These are phyloP conservation scores for Patagioenas fasciata DNA, from an alignment of 2,113 vertebrate species.

Conservation along the genomic window DNA sequence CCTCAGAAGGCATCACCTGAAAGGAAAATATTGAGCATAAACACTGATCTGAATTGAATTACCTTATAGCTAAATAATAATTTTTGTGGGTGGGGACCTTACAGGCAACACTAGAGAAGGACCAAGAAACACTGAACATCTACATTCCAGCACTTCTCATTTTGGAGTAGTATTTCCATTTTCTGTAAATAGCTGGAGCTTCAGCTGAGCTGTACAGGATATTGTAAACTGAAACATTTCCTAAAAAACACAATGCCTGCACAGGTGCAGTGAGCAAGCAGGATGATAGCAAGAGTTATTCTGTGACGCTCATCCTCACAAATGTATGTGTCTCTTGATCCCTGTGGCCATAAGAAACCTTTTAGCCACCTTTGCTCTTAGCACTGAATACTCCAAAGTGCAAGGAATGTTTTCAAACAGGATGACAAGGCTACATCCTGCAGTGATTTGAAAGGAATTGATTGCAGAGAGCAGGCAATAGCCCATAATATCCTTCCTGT, in stretches of 20 bases:
- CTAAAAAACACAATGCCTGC: constrained; percentile 54
- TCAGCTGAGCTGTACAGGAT: constrained; percentile 42
- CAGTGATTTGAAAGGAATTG: constrained; percentile 15
- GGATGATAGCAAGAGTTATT: constrained; percentile 17
- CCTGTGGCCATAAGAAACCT: constrained; percentile 2
- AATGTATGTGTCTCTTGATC: constrained; percentile 12
- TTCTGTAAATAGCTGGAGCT: constrained; percentile 40
- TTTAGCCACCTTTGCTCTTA: constrained; percentile 16
- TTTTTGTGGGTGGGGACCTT: background rate
- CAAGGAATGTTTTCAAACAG: constrained; percentile 26
- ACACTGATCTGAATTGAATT: background rate
- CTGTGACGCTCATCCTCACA: constrained; percentile 46
- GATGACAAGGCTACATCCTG: constrained; percentile 55
- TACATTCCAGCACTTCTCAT: background rate
- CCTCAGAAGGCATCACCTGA: background rate
- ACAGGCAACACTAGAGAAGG: background rate
- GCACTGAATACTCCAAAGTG: background rate
- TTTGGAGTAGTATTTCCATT: background rate
- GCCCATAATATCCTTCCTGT: constrained; percentile 51
- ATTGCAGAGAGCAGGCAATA: constrained; percentile 18
- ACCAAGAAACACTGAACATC: background rate
- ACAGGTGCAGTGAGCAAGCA: constrained; percentile 51
- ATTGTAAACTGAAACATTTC: constrained; percentile 51
- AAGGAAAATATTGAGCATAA: background rate
- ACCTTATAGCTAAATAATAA: background rate